A percentile compares a stretch with the other conserved stretches of the same genome.
These are phyloP conservation scores for Microctonus hyperodae DNA, from an alignment of 2,888 invertebrate genomes.

Conservation along the genomic window DNA sequence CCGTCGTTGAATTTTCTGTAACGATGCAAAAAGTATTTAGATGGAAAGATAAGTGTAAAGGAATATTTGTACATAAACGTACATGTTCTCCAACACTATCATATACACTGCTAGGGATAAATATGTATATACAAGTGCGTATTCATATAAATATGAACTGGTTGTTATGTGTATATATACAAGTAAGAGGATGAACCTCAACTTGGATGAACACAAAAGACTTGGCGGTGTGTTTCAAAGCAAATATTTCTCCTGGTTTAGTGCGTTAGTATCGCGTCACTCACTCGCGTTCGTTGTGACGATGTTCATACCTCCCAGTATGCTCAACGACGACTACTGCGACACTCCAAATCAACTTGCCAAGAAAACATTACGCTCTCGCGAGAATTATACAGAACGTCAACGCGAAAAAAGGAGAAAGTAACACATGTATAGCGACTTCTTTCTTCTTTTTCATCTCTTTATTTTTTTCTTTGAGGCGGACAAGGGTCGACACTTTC, in stretches of 20 bases:
- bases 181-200: constrained; percentile 30
- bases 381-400: constrained; percentile 1
- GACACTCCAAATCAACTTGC: constrained; percentile 37
- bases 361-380: constrained; percentile 14
- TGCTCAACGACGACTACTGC: constrained; percentile 27
- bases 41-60: constrained; percentile 6
- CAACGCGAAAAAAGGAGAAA: constrained; percentile 1
- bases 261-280: constrained; percentile 36
- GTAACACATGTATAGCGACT: neutral
- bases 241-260: constrained; percentile 53
- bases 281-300: constrained; percentile 22
- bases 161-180: neutral
- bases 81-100: constrained; percentile 5
- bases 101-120: neutral
- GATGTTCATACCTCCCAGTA: constrained; percentile 27
- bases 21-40: constrained; percentile 23
- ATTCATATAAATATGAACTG: neutral
- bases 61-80: neutral
- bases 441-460: constrained; percentile 1
- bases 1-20: constrained; percentile 26
- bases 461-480: constrained; percentile 20
- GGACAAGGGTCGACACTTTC: constrained; percentile 35
- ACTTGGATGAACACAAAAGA: constrained; percentile 33
- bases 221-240: constrained; percentile 43
- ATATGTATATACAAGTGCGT: constrained; percentile 1